Evolutionary conservation across 2,113 vertebrate species (phyloP), one percentile per base, ranked within the genome.

Genomic region (Halichoerus grypus): DNA sequence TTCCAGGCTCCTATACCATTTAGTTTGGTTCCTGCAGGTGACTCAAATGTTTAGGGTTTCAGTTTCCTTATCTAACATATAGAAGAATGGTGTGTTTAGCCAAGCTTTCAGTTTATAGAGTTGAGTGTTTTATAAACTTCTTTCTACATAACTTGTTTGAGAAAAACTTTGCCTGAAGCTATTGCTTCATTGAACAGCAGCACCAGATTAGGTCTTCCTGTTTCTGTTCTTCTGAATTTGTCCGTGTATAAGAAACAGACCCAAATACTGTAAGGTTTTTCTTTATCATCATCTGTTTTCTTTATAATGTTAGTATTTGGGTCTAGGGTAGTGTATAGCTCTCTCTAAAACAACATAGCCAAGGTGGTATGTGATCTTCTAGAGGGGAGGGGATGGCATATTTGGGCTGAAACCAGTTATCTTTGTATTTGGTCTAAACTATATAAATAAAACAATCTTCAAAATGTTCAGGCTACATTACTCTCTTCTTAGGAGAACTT

Each of bases 301-400:
- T 96, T 88, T 67, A 71, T 91, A 67, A 51, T 94, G 5, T 97
- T 91, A 85, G n/a, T 39, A 31, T 96, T 90, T 97, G 83, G 14
- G 13, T 92, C 51, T 94, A 46, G 18, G 57, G 42, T 24, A 63
- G 33, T 82, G 1, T 91, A 12, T 5, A 91, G 53, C 57, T 94
- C 4, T 96, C 61, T 95, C n/a, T 93, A 67, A 95, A 93, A 85
- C 28, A 42, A 1, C 33, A 3, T 91, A 79, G 61, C 39, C 24
- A 83, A 67, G 51, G 22, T 94, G 31, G 7, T 95, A 0, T 95
- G 5, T 39, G 88, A 72, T 46, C 63, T 87, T 92, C 26, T 92
- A 74, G 39, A 96, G 33, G 63, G 79, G 67, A 83, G 22, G 16
- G 51, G 10, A n/a, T 80, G 22, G 71, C 39, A 82, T 31, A 61